Conservation (phyloP, 2,888 invertebrate genomes). For the Marasmarcha lunaedactyla region DNA sequence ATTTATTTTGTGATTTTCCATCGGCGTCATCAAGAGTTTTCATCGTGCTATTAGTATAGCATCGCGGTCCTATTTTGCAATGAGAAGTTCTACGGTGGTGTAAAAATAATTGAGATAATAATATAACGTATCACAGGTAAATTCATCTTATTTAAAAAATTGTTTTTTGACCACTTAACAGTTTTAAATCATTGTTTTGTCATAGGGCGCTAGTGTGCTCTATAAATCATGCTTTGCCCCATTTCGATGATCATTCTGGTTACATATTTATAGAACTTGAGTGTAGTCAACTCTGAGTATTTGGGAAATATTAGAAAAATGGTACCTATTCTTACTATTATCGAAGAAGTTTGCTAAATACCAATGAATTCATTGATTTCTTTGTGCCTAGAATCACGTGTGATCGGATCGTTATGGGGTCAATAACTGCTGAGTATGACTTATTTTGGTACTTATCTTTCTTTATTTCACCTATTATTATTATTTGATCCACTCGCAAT, state of each 20-base stretch:
- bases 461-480: neutral
- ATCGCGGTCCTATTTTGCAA: slow-evolving; percentile 42
- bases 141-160: slow-evolving; percentile 31
- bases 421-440: slow-evolving; percentile 52
- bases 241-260: slow-evolving; percentile 50
- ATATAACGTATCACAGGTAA: slow-evolving; percentile 57
- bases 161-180: slow-evolving; percentile 11
- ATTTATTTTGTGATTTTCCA: slow-evolving; percentile 10
- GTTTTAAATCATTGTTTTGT: neutral
- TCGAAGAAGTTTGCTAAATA: neutral
- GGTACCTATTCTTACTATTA: no score
- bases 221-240: slow-evolving; percentile 25
- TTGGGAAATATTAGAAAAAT: no score
- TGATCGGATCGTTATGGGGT: slow-evolving; percentile 60
- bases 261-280: no score
- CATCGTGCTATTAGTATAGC: no score
- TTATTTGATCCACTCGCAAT: neutral
- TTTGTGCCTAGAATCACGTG: slow-evolving; percentile 62
- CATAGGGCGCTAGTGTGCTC: no score
- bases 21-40: no score
- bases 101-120: slow-evolving; percentile 69
- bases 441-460: slow-evolving; percentile 21
- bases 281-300: no score
- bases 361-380: slow-evolving; percentile 13
- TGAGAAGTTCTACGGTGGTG: slow-evolving; percentile 65